A percentile compares a stretch with the other conserved stretches of the same genome.
Conservation (phyloP, 2,797 vertebrate genomes). For the Emys orbicularis region DNA sequence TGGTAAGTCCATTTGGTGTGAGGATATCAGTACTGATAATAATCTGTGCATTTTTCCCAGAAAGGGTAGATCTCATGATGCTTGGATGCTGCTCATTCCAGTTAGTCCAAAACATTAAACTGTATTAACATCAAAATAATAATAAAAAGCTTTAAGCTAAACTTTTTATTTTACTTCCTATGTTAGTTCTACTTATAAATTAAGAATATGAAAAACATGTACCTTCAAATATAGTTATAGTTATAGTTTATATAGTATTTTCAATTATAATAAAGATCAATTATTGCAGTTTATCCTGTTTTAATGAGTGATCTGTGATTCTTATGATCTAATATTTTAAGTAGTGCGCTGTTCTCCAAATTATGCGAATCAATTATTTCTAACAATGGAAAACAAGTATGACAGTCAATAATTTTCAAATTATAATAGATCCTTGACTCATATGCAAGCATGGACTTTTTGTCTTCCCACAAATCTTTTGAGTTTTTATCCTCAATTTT, state of each 20-base stretch:
- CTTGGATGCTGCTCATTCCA: constrained; percentile 98
- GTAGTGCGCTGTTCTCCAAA: background rate
- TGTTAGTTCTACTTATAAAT: constrained; percentile 19
- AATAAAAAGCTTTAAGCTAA: constrained; percentile 53
- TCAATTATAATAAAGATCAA: background rate
- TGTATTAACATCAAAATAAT: constrained; percentile 79
- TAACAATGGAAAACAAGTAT: background rate
- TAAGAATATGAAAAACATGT: background rate
- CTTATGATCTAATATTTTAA: background rate
- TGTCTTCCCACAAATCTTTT: background rate
- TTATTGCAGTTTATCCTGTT: background rate
- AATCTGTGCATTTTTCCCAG: constrained; percentile 92
- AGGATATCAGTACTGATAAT: constrained; percentile 94
- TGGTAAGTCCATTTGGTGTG: constrained; percentile 96
- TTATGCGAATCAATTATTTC: background rate
- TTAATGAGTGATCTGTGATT: background rate
- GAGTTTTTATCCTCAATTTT: background rate
- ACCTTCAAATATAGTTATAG: background rate
- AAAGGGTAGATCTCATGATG: constrained; percentile 95
- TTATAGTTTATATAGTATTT: background rate
- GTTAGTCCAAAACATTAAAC: constrained; percentile 99
- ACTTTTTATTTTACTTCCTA: constrained; percentile 54
- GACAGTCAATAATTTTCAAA: background rate
- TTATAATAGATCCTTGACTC: background rate
- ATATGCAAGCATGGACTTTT: background rate